Percentiles rank a stretch among this genome's conserved stretches.
These are phyloP conservation scores for Notothenia coriiceps DNA, from an alignment of 2,113 vertebrate genomes.

Conservation along the genomic window DNA sequence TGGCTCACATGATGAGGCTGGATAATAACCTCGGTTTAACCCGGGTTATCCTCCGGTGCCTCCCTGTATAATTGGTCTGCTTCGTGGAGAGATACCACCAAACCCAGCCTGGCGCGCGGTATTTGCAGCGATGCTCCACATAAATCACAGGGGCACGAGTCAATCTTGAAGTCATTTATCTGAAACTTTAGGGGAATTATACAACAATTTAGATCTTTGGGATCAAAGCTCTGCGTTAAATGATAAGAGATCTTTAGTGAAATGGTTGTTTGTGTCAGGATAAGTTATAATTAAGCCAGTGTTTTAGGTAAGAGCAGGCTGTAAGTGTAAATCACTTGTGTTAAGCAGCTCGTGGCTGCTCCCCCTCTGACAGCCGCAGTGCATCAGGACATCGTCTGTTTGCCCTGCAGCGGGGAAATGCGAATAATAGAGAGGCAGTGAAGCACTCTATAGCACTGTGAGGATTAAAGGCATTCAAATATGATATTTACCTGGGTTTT, in stretches of 20 bases:
- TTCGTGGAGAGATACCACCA: neutral
- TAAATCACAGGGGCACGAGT: conserved; percentile 2
- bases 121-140: conserved; percentile 1
- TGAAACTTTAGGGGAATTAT: conserved; percentile 1
- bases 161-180: conserved; percentile 32
- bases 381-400: conserved; percentile 50
- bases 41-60: conserved; percentile 31
- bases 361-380: conserved; percentile 41
- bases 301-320: conserved; percentile 42
- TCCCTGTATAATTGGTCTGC: neutral
- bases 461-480: neutral
- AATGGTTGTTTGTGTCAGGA: conserved; percentile 42
- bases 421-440: neutral
- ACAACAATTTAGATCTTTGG: conserved; percentile 7
- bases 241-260: conserved; percentile 30
- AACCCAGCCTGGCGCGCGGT: conserved; percentile 1
- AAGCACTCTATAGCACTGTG: neutral
- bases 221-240: conserved; percentile 29
- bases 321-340: conserved; percentile 43
- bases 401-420: conserved; percentile 25
- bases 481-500: conserved; percentile 15
- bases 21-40: neutral
- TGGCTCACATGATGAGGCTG: neutral
- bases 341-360: conserved; percentile 14
- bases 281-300: conserved; percentile 53